Percentiles rank a stretch among this genome's conserved stretches.
Conservation (phyloP, 2,888 invertebrate genomes). For the Netelia fuscicornis region DNA sequence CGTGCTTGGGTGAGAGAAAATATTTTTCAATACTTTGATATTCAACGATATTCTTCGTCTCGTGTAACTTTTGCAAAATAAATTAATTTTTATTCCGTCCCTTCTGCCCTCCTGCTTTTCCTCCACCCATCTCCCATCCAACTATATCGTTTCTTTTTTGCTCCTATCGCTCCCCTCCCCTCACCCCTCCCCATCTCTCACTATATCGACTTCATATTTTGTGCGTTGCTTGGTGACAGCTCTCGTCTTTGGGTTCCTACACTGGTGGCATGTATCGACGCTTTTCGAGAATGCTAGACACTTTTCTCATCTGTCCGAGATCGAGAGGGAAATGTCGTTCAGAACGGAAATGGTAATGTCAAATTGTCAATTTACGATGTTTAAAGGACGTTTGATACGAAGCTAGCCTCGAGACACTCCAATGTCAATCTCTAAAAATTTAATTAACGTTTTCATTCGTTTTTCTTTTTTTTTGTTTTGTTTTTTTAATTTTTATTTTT, state of each 20-base stretch:
- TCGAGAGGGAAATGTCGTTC: conserved; percentile 94
- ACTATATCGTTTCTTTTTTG: background rate
- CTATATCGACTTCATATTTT: conserved; percentile 50
- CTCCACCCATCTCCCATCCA: background rate
- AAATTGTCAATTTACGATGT: conserved; percentile 28
- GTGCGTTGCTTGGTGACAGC: conserved; percentile 84
- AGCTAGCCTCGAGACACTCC: conserved; percentile 8
- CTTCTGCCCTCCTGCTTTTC: background rate
- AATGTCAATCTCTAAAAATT: background rate
- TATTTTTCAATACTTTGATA: background rate
- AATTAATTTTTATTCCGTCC: background rate
- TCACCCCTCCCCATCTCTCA: background rate
- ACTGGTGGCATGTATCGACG: conserved; percentile 89
- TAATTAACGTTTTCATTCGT: background rate
- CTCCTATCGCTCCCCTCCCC: background rate
- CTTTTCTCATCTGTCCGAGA: conserved; percentile 92
- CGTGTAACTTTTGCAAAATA: background rate
- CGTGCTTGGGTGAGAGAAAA: conserved; percentile 57
- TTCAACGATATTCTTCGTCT: background rate
- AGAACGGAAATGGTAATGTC: conserved; percentile 92
- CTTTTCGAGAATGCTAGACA: conserved; percentile 94
- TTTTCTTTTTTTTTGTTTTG: background rate
- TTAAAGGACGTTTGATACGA: conserved; percentile 13
- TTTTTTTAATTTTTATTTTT: background rate
- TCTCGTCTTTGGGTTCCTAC: conserved; percentile 87